These are phyloP conservation scores for Harpagifer antarcticus DNA, from an alignment of 2,797 vertebrate genomes.

Conservation along the genomic window DNA sequence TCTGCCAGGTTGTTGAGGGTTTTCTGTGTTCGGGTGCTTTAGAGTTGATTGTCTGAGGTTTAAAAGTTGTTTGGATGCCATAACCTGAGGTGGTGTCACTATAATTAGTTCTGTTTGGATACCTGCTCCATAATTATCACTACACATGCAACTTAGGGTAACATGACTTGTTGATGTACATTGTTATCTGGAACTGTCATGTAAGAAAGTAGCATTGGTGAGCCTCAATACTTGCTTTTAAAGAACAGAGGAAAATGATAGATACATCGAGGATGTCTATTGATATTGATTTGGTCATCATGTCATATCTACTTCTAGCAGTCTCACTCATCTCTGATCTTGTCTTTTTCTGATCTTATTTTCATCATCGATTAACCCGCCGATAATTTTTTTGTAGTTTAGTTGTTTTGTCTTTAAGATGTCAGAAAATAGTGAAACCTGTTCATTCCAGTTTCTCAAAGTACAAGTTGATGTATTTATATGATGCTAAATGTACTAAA, in stretches of 20 bases:
- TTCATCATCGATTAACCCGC: too few relatives aligned
- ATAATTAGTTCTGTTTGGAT: constrained; percentile 6
- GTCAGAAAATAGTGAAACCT: too few relatives aligned
- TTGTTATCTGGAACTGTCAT: constrained; percentile 8
- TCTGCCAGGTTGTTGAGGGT: constrained; percentile 35
- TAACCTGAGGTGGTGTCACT: constrained; percentile 12
- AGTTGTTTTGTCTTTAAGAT: too few relatives aligned
- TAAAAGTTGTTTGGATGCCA: constrained; percentile 26
- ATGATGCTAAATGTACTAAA: too few relatives aligned
- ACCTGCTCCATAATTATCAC: background rate
- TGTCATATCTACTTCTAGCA: background rate
- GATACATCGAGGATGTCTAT: background rate
- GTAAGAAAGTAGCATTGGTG: background rate
- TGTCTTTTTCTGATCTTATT: too few relatives aligned
- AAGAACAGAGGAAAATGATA: constrained; percentile 10
- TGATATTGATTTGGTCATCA: background rate
- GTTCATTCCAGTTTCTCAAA: too few relatives aligned
- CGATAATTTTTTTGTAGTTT: too few relatives aligned
- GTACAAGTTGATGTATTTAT: too few relatives aligned
- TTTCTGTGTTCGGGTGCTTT: background rate
- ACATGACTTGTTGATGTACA: constrained; percentile 16
- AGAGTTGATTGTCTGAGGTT: constrained; percentile 9
- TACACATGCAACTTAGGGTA: constrained; percentile 7
- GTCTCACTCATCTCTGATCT: background rate
- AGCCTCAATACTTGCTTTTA: background rate